Evolutionary conservation across 2,113 vertebrate species (phyloP), one percentile per base, ranked within the genome.

Genomic region (Takifugu bimaculatus): DNA sequence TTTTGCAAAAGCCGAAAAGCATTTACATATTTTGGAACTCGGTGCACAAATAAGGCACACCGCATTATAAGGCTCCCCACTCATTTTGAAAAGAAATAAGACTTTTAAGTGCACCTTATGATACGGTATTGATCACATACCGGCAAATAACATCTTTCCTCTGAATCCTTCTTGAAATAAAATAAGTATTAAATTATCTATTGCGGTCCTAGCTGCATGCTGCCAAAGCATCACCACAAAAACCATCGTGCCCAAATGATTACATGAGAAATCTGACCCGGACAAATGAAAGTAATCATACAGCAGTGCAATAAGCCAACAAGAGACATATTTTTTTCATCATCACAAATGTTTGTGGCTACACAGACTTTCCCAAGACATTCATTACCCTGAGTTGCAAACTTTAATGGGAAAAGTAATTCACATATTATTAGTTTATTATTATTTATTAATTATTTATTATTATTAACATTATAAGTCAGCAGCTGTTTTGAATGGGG

Each of bases 401-500:
- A 65, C 20, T 39, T 55, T 43, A 57, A 50, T 42, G 56, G 61
- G 65, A 67, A 74, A 58, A 72, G 51, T 51, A 29, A 60, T 11
- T 2, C 13, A 0, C 51, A 20, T 20, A 20, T 20, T 20, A 20
- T 20, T 20, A 20, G 20, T 20, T 20, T 20, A 20, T 20, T 20
- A 20, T 20, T 20, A 20, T 20, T 20, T 20, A 20, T 20, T 20
- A n/a, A n/a, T n/a, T n/a, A n/a, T n/a, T n/a, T n/a, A 20, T 20
- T 20, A 20, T 20, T 20, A 20, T 20, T 20, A 73, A 68, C 7
- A 26, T 42, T 5, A 15, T 44, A 43, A 76, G 70, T 70, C 70
- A 75, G 54, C 70, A 78, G 70, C 57, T 61, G 13, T 68, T 79
- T 54, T 26, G 59, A 57, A 72, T 70, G 48, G 60, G 57, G 66